Base-by-base conservation (phyloP, 2,888 invertebrate species). In the Portevinia maculata region DNA sequence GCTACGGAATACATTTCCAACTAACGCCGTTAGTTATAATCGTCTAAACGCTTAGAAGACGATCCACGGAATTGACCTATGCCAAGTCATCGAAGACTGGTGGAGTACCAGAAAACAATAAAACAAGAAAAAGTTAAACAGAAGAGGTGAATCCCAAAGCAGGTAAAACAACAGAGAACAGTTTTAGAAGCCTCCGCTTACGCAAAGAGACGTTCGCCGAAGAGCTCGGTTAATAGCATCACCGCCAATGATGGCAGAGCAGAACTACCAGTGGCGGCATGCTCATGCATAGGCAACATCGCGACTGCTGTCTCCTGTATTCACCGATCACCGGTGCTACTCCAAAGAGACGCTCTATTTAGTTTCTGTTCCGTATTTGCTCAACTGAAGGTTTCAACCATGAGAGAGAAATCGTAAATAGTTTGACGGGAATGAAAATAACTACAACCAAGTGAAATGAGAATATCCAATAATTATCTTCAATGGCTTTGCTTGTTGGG, bases 1-100 rank as follows among this genome's bases (percentile, higher is more conserved):
- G 28, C 39, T 32, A 32, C 30, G 17, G 32, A 28, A 44, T 39
- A 41, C 41, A 79, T 79, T 74, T 69, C 59, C 64, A 70, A 59
- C 70, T 81, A 81, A 81, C 81, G 81, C 75, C 76, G 81, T 81
- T 75, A 64, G 37, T 81, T 81, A 70, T 81, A 81, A 81, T 81
- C 81, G 79, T 48, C 65, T 73, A 44, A 79, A 65, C 65, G 46
- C 37, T 17, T 11, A 30, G 34, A 59, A 44, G 73, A 71, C 50
- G 52, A 46, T 39, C 70, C 55, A 75, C 19, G 13, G 34, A 34
- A 30, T 28, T 34, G 55, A 13, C 15, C 6, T 11, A 19, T 34
- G 15, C 9, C 17, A n/a, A 67, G 74, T 53, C 60, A 60, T 65
- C 57, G 67, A 69, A 75, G 46, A 62, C 9, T 34, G 48, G 69